phyloP scores from a whole-genome alignment of 2,113 vertebrate genomes.

The Crotophaga sulcirostris region DNA sequence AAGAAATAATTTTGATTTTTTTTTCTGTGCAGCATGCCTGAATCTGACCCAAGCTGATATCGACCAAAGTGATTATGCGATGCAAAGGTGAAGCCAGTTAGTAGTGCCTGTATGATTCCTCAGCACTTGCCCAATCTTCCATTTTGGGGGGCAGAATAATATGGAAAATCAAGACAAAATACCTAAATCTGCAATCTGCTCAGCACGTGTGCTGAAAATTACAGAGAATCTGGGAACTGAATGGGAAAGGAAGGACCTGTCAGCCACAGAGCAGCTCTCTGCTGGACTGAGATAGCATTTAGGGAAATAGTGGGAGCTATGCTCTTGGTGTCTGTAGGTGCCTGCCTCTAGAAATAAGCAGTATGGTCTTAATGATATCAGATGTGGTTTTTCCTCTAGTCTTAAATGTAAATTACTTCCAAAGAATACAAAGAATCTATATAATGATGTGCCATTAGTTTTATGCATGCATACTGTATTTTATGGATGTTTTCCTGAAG shows the following conservation, averaged over 20 bases:
- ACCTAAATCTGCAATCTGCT: background rate
- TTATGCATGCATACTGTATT: background rate
- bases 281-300: background rate
- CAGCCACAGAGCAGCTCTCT: background rate
- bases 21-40: background rate
- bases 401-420: background rate
- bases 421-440: background rate
- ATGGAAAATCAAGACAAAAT: background rate
- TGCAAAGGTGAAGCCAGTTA: background rate
- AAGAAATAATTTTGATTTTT: background rate
- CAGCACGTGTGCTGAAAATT: background rate
- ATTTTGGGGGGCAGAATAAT: background rate
- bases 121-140: background rate
- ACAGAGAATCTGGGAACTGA: background rate
- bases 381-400: background rate
- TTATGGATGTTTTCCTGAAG: background rate
- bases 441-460: background rate
- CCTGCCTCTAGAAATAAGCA: background rate
- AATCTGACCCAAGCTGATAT: background rate
- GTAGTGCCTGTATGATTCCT: background rate
- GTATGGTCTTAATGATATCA: background rate
- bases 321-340: background rate
- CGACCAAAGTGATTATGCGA: background rate
- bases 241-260: background rate
- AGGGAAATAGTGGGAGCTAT: background rate